Conservation (phyloP, 2,797 vertebrate genomes). For the Molothrus ater region DNA sequence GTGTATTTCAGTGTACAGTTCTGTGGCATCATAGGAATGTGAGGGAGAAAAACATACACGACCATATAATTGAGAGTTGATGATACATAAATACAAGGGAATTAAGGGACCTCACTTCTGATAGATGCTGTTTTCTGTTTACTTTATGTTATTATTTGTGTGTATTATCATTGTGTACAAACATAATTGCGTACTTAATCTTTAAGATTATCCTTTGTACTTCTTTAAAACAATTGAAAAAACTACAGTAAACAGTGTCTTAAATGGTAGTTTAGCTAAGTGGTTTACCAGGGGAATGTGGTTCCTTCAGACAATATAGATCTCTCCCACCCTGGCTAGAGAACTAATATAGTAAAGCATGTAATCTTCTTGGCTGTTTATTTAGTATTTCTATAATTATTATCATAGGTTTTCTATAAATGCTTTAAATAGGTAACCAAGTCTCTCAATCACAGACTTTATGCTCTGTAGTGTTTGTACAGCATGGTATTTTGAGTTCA, state of each 20-base stretch:
- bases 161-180: not conserved
- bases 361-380: slow-evolving; percentile 23
- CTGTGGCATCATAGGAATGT: not conserved
- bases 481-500: slow-evolving; percentile 8
- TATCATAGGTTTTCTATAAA: slow-evolving; percentile 28
- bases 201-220: not conserved
- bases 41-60: not conserved
- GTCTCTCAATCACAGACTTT: slow-evolving; percentile 41
- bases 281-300: slow-evolving; percentile 39
- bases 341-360: not conserved
- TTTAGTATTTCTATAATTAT: slow-evolving; percentile 41
- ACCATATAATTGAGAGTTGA: not conserved
- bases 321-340: slow-evolving; percentile 5
- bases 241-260: not conserved
- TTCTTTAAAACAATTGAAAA: slow-evolving; percentile 20
- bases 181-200: not conserved
- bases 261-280: slow-evolving; percentile 22
- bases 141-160: not conserved
- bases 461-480: not conserved
- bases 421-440: slow-evolving; percentile 45
- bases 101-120: not conserved
- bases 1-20: not conserved
- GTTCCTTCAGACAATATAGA: not conserved
- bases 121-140: not conserved
- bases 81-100: not conserved